Base-by-base conservation (phyloP, 2,797 vertebrate genomes). In the Carapus acus region DNA sequence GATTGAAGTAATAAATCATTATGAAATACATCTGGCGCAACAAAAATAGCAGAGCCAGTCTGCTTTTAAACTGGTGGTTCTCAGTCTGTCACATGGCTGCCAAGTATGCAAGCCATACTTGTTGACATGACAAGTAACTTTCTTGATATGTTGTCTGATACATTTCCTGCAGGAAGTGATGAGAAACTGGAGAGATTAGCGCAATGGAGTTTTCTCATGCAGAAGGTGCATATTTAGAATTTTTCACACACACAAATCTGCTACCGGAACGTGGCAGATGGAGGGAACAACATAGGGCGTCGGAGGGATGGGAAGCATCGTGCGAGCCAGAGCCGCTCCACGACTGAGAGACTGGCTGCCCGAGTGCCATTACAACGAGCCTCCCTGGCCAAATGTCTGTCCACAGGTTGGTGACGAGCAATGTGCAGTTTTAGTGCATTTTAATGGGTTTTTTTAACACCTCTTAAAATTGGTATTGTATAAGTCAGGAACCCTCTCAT, bases 181-280 rank as follows among this genome's bases (percentile, higher is more conserved):
- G 31, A 3, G 8, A 19, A 37, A 17, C 22, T 20, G 18, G 48
- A 37, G 16, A 23, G 22, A 55, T 49, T 24, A 41, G 34, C n/a
- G 16, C 29, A 33, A 59, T 33, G 14, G 8, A 13, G 22, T 52
- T 9, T 18, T 18, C 38, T 36, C 23, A 58, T 27, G 8, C 43
- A 48, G 38, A 15, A 58, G 42, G 38, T 55, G 22, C 50, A 39
- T 50, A 48, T 54, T 64, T 51, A 43, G 53, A 43, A 52, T 49
- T 60, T 60, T 48, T 43, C 58, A 50, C 27, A 27, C 50, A 51
- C 58, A 67, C 56, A 1, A 53, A 66, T 78, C 21, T 71, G 65
- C 64, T 48, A 53, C 54, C 43, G 21, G 38, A 48, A 13, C 8
- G 55, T 58, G 62, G 72, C 74, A 82, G 78, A 81, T 70, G 70